Evolutionary conservation across 2,888 invertebrate genomes (phyloP), one percentile per base, ranked within the genome.

Genomic region (Agrilus biguttatus): DNA sequence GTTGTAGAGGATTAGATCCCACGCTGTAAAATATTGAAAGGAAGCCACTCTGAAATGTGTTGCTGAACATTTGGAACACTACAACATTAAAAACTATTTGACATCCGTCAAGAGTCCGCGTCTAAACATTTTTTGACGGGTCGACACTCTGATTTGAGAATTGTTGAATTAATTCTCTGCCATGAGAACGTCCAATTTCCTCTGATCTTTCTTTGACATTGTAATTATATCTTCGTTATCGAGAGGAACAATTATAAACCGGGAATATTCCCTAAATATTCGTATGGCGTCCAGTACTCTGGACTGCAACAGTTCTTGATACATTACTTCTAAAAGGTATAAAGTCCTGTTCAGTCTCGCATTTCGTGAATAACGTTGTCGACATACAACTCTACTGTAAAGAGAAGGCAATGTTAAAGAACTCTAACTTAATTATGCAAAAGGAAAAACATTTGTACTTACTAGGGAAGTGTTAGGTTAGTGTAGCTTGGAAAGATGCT

Each of bases 21-120:
- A 78, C 74, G 54, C 78, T 78, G 57, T 78, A 79, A 47, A 80
- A 67, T 51, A 80, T 74, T 12, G 79, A 77, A 36, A 80, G 60
- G 54, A 80, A 78, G 39, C 78, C 79, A 61, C 75, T 77, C 62
- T 80, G 79, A 56, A 77, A 78, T 2, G 78, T 72, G 54, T 78
- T 78, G 51, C 76, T 73, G 57, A 78, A 80, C 80, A 80, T 80
- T 55, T 59, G 60, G 46, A 41, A 39, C 39, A 21, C 19, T 13
- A 5, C 41, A 36, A 14, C 14, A 8, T 13, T 23, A 23, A 36
- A 36, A 38, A 39, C 19, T 23, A 14, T 43, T 47, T 45, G 43
- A 45, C 37, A 43, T 37, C 33, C 43, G 43, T 45, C 47, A 23
- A 40, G 42, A 42, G 14, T 10, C 14, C 12, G 28, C 8, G 34